Evolutionary conservation across 2,888 invertebrate species (phyloP).

Genomic region (Bugulina stolonifera): DNA sequence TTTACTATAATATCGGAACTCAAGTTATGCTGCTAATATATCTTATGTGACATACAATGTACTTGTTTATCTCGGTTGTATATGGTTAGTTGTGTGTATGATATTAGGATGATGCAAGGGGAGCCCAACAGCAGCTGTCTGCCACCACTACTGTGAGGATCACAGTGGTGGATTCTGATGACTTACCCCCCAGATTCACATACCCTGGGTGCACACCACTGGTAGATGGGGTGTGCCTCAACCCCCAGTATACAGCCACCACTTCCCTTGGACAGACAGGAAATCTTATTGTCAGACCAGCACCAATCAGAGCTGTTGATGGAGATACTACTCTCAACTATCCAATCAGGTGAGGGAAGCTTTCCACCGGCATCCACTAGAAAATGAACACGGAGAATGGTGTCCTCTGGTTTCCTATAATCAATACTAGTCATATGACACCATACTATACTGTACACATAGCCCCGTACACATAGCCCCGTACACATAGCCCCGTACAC

Average conservation of each 20-base stretch:
- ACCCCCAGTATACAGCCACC: constrained; percentile 4
- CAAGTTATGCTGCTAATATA: background rate
- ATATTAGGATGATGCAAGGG: constrained; percentile 23
- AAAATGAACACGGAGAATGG: no score
- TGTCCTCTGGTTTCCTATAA: no score
- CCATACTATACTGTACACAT: no score
- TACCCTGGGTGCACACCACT: constrained; percentile 16
- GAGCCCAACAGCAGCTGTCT: background rate
- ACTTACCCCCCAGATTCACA: constrained; percentile 16
- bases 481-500: no score
- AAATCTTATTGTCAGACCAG: background rate
- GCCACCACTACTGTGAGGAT: constrained; percentile 18
- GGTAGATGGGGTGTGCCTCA: constrained; percentile 2
- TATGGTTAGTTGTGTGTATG: no score
- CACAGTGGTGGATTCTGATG: constrained; percentile 6
- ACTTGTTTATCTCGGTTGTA: no score
- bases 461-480: no score
- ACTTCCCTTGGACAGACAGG: background rate
- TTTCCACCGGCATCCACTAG: no score
- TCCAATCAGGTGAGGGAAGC: constrained; percentile 4
- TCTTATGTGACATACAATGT: background rate
- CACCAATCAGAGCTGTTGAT: constrained; percentile 21
- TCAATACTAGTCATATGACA: no score
- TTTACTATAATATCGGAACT: background rate
- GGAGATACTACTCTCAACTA: constrained; percentile 11